These are phyloP conservation scores for Musca vetustissima DNA, from an alignment of 1,140 invertebrate genomes.

Conservation along the genomic window DNA sequence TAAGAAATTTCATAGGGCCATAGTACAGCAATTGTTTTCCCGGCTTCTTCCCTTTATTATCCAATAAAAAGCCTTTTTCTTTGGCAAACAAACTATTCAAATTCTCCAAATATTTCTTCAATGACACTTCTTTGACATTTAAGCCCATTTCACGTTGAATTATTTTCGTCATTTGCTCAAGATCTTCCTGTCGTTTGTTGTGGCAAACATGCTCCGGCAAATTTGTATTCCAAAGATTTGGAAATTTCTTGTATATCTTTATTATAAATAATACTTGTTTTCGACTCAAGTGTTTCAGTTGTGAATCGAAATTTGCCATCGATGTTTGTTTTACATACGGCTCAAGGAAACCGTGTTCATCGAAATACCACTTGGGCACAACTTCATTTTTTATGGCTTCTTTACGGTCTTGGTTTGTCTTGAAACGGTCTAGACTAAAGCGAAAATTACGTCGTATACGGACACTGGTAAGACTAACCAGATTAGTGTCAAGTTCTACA, in stretches of 20 bases:
- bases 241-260: neutral
- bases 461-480: slow-evolving; percentile 6
- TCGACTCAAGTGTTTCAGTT: neutral
- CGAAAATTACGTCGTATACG: neutral
- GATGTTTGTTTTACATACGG: neutral
- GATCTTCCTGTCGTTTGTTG: slow-evolving; percentile 20
- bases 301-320: neutral
- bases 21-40: too few species aligned
- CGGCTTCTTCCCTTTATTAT: too few species aligned
- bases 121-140: neutral
- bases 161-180: neutral
- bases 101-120: neutral
- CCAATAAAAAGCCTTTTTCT: slow-evolving; percentile 8
- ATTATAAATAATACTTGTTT: neutral
- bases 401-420: too few species aligned
- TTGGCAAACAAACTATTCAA: slow-evolving; percentile 1
- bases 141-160: neutral
- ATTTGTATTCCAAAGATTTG: slow-evolving; percentile 20
- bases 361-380: neutral
- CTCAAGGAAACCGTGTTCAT: neutral
- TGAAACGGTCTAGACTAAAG: too few species aligned
- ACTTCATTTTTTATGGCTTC: too few species aligned
- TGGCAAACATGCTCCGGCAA: slow-evolving; percentile 1
- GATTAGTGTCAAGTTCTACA: slow-evolving; percentile 29
- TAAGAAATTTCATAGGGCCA: too few species aligned